These are phyloP conservation scores for Pyrgus malvae DNA, from an alignment of 2,888 invertebrate species.

Conservation along the genomic window DNA sequence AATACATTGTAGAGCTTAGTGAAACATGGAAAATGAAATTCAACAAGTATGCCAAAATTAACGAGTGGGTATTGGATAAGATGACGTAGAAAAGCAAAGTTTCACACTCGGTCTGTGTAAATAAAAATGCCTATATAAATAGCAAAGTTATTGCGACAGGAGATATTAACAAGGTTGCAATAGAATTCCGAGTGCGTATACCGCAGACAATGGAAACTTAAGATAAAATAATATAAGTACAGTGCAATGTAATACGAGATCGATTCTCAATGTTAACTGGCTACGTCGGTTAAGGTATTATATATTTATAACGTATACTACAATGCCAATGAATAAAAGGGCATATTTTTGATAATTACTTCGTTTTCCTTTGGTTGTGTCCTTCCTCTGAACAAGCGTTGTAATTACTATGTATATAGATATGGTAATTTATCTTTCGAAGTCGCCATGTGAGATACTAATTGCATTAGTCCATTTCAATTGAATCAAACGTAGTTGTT, in stretches of 20 bases:
- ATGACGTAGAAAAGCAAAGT: neutral
- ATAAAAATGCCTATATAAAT: constrained; percentile 1
- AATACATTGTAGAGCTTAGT: neutral
- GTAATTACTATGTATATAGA: too few relatives aligned
- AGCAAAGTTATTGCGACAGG: constrained; percentile 8
- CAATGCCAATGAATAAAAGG: constrained; percentile 25
- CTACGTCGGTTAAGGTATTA: constrained; percentile 25
- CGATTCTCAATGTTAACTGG: constrained; percentile 28
- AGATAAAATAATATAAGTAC: constrained; percentile 18
- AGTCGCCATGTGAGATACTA: too few relatives aligned
- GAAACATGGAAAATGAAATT: neutral
- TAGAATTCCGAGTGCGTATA: constrained; percentile 18
- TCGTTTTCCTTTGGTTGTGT: constrained; percentile 11
- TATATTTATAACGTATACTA: constrained; percentile 16
- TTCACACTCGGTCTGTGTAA: constrained; percentile 1
- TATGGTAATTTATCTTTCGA: too few relatives aligned
- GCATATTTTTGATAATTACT: constrained; percentile 23
- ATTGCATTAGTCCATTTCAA: too few relatives aligned
- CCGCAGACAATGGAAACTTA: constrained; percentile 24
- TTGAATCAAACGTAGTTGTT: too few relatives aligned
- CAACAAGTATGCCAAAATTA: too few relatives aligned
- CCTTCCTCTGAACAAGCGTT: constrained; percentile 2
- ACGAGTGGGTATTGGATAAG: neutral
- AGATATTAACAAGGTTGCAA: constrained; percentile 25
- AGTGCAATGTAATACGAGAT: constrained; percentile 26